Conservation (phyloP, 2,797 vertebrate genomes). For the Peromyscus melanophrys region DNA sequence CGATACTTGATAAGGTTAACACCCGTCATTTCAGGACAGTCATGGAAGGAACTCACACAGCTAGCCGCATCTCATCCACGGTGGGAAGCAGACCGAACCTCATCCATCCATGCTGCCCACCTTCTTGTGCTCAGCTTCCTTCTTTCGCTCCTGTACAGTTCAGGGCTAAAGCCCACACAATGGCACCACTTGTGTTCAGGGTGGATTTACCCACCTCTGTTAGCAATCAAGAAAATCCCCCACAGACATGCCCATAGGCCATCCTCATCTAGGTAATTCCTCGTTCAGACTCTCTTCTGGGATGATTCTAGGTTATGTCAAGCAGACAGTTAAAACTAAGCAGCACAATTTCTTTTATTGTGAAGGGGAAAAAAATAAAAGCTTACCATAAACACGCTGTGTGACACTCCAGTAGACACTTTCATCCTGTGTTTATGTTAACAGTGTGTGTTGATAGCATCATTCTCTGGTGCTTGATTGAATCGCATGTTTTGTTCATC, state of each 20-base stretch:
- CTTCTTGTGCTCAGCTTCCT: neutral
- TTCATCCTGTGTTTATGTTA: neutral
- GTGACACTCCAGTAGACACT: too few species aligned
- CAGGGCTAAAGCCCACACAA: neutral
- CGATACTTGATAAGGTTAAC: neutral
- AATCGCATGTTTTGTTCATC: neutral
- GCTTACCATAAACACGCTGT: neutral
- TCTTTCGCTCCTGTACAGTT: neutral
- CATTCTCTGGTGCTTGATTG: neutral
- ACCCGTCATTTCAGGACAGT: neutral
- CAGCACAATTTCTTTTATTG: neutral
- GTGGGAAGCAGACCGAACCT: neutral
- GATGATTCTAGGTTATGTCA: neutral
- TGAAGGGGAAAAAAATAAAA: neutral
- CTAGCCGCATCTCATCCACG: neutral
- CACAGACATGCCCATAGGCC: too few species aligned
- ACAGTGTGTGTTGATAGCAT: neutral
- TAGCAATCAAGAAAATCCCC: neutral
- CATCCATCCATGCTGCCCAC: too few species aligned
- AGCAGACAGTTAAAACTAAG: neutral
- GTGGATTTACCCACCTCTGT: neutral
- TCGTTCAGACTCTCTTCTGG: neutral
- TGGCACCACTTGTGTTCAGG: neutral
- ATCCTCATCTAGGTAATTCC: neutral
- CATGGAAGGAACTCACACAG: neutral